Base-by-base conservation (phyloP, 2,888 invertebrate species). In the Craniophora ligustri region DNA sequence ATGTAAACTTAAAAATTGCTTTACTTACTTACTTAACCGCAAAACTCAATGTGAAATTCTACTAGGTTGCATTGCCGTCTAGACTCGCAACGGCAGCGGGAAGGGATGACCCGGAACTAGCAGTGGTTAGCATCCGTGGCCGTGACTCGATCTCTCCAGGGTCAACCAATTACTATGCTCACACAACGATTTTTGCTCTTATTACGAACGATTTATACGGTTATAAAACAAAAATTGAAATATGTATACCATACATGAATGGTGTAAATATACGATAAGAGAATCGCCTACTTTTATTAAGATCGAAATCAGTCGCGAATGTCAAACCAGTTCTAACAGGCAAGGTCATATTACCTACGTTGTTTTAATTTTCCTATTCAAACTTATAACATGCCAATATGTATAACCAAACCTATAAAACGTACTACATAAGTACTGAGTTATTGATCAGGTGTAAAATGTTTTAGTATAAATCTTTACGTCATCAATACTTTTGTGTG, bases 1-100 rank as follows among this genome's bases (percentile, higher is more conserved):
- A 93, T 88, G 92, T 93, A 93, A 93, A 92, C 89, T 88, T 87
- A 90, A 92, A 92, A 93, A 93, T 91, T 92, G 91, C 91, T 89
- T 91, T 91, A 91, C 81, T 91, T 89, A 91, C 89, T 90, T 91
- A 91, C 91, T 91, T 91, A 91, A 90, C 89, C 84, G 72, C 82
- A 76, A 77, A 83, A 79, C 84, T 85, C 83, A 85, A 89, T 89
- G 89, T 89, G 89, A 88, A 91, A 91, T 86, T 87, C 75, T 81
- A 82, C 76, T 73, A 83, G n/a, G 82, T 88, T 87, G 83, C 85
- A 87, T 80, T 81, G 82, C 72, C 73, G 84, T 82, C 83, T 88
- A 85, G 83, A 83, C 84, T 72, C 50, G 34, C 42, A 59, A 60
- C 45, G 71, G 34, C 41, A 59, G 61, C 45, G 71, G 69, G 84